phyloP scores from a whole-genome alignment of 2,888 invertebrate species.

The Drosophila aldrichi region DNA sequence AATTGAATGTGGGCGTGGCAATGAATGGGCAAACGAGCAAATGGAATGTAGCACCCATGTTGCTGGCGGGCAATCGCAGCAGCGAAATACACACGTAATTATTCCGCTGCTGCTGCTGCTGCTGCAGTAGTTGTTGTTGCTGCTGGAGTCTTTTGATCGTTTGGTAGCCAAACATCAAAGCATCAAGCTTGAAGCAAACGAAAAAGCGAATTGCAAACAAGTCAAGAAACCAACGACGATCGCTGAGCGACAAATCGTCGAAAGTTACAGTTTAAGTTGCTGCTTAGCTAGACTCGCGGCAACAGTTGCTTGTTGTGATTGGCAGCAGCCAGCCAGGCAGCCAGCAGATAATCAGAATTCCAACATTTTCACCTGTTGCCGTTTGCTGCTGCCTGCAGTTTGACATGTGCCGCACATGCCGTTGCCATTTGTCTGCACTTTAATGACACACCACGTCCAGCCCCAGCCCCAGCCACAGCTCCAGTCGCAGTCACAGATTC shows the following conservation, averaged over 20 bases:
- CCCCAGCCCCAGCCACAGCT: slow-evolving; percentile 41
- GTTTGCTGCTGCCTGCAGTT: slow-evolving; percentile 69
- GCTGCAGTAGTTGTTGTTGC: slow-evolving; percentile 38
- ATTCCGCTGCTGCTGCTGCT: slow-evolving; percentile 58
- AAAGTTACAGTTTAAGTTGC: slow-evolving; percentile 81
- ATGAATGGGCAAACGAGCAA: slow-evolving; percentile 15
- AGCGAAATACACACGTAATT: slow-evolving; percentile 52
- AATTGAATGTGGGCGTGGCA: slow-evolving; percentile 77
- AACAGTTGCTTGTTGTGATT: slow-evolving; percentile 47
- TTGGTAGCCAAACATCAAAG: slow-evolving; percentile 73
- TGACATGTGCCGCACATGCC: slow-evolving; percentile 84
- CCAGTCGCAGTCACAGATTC: slow-evolving; percentile 28
- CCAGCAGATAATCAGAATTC: slow-evolving; percentile 80
- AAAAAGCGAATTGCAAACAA: slow-evolving; percentile 45
- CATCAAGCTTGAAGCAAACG: slow-evolving; percentile 36
- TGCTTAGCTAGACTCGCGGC: slow-evolving; percentile 48
- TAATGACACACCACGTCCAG: slow-evolving; percentile 76
- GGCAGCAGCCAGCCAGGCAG: slow-evolving; percentile 35
- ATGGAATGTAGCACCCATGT: slow-evolving; percentile 59
- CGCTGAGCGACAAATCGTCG: slow-evolving; percentile 76
- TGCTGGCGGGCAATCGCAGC: slow-evolving; percentile 37
- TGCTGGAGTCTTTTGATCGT: slow-evolving; percentile 51
- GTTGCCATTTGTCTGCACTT: slow-evolving; percentile 81
- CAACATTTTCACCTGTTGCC: slow-evolving; percentile 80
- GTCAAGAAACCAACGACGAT: slow-evolving; percentile 49